Conservation (phyloP, 2,888 invertebrate species). For the Luperina testacea region DNA sequence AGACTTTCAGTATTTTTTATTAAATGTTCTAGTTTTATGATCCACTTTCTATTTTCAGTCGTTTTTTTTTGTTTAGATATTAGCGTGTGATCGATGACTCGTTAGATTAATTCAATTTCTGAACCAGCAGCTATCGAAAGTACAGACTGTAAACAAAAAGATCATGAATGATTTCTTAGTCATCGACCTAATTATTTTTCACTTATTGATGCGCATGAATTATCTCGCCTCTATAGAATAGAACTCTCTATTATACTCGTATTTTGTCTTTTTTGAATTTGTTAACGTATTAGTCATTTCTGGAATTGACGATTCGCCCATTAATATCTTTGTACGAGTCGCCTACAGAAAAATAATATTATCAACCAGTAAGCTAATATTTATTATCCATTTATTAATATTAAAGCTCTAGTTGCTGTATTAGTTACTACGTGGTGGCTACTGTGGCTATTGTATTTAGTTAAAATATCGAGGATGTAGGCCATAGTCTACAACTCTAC, state of each 20-base stretch:
- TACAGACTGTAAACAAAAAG: neutral
- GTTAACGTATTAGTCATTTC: too few species aligned
- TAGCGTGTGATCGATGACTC: constrained; percentile 17
- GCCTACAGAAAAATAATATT: too few species aligned
- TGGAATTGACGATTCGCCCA: too few species aligned
- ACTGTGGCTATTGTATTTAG: too few species aligned
- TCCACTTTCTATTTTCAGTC: constrained; percentile 46
- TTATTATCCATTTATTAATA: neutral
- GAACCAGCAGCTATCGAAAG: neutral
- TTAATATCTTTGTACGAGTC: too few species aligned
- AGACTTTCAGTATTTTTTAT: constrained; percentile 25
- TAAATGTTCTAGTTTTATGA: constrained; percentile 33
- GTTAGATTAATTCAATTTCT: neutral
- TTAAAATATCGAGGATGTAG: constrained; percentile 4
- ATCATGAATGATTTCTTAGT: neutral
- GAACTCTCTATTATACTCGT: too few species aligned
- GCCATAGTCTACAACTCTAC: neutral
- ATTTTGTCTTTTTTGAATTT: too few species aligned
- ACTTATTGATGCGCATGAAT: neutral
- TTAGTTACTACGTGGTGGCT: neutral
- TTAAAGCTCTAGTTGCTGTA: neutral
- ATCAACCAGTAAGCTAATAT: too few species aligned
- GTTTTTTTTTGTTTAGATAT: neutral
- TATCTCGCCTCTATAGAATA: neutral
- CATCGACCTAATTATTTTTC: neutral